Evolutionary conservation across 2,797 vertebrate species (phyloP).

Genomic region (Spinus pinus): DNA sequence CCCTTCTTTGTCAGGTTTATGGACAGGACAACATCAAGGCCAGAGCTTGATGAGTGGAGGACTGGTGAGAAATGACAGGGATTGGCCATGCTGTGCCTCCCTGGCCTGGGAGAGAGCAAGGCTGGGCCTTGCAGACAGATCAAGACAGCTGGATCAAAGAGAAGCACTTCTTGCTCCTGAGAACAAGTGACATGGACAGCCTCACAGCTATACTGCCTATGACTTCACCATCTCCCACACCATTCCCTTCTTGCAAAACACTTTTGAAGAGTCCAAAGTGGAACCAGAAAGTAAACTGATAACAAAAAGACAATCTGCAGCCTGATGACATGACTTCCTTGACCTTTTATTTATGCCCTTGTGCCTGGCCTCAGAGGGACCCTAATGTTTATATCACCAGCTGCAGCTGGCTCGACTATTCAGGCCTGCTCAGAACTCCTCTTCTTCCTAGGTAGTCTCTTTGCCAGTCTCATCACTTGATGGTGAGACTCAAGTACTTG

Average conservation of each 20-base stretch:
- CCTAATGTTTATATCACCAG: not conserved
- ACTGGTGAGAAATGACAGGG: not conserved
- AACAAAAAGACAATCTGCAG: not conserved
- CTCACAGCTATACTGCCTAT: not conserved
- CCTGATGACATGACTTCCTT: not conserved
- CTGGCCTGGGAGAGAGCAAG: not conserved
- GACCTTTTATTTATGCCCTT: not conserved
- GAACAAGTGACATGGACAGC: not conserved
- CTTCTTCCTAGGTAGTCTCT: not conserved
- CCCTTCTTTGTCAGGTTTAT: not conserved
- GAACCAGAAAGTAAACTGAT: not conserved
- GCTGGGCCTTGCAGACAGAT: fast-evolving
- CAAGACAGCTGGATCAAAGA: not conserved
- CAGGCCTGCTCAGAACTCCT: not conserved
- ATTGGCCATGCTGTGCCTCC: not conserved
- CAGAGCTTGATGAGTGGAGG: fast-evolving
- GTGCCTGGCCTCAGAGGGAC: not conserved
- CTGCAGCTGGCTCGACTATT: not conserved
- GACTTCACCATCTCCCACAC: not conserved
- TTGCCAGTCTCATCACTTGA: not conserved
- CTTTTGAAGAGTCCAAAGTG: not conserved
- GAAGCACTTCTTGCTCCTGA: not conserved
- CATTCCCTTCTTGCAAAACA: not conserved
- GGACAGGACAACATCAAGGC: not conserved
- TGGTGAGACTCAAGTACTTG: not conserved